Percentiles rank a stretch among this genome's conserved stretches.
Evolutionary conservation across 1,140 invertebrate species (phyloP).

Genomic region (Papilio glaucus): DNA sequence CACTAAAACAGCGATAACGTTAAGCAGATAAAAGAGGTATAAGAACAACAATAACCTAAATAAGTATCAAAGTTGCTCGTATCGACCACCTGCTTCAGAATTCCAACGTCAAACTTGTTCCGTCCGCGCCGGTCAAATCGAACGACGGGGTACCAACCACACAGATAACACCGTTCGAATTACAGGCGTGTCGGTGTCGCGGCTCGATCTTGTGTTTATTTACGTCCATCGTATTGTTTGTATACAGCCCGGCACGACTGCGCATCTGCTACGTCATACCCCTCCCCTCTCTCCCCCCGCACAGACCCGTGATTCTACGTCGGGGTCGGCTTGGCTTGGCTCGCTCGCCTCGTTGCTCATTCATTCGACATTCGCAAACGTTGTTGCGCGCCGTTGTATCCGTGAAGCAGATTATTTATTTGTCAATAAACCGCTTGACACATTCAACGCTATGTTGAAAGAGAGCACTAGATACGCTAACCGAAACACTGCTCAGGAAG

Average conservation of each 20-base stretch:
- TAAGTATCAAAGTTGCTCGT: constrained; percentile 28
- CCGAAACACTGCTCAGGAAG: constrained; percentile 63
- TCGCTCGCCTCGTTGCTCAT: constrained; percentile 69
- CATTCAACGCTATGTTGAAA: constrained; percentile 76
- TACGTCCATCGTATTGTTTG: constrained; percentile 83
- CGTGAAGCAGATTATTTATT: constrained; percentile 60
- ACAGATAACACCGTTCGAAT: constrained; percentile 74
- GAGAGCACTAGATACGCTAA: constrained; percentile 70
- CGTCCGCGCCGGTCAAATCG: constrained; percentile 50
- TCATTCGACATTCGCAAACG: constrained; percentile 80
- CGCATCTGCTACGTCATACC: constrained; percentile 79
- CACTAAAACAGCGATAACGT: background rate
- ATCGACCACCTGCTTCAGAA: constrained; percentile 43
- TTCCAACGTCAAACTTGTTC: constrained; percentile 47
- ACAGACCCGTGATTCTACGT: constrained; percentile 71
- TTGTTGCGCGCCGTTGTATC: constrained; percentile 60
- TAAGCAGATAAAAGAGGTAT: background rate
- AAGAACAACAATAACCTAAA: constrained; percentile 20
- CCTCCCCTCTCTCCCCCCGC: constrained; percentile 62
- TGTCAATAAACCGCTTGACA: constrained; percentile 52
- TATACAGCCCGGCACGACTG: constrained; percentile 82
- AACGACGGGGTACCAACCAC: constrained; percentile 65
- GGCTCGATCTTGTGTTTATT: constrained; percentile 79
- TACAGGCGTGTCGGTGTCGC: constrained; percentile 62
- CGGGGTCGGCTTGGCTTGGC: constrained; percentile 69